A percentile compares a stretch with the other conserved stretches of the same genome.
These are phyloP conservation scores for Drosophila monieri DNA, from an alignment of 2,888 invertebrate species.

Conservation along the genomic window DNA sequence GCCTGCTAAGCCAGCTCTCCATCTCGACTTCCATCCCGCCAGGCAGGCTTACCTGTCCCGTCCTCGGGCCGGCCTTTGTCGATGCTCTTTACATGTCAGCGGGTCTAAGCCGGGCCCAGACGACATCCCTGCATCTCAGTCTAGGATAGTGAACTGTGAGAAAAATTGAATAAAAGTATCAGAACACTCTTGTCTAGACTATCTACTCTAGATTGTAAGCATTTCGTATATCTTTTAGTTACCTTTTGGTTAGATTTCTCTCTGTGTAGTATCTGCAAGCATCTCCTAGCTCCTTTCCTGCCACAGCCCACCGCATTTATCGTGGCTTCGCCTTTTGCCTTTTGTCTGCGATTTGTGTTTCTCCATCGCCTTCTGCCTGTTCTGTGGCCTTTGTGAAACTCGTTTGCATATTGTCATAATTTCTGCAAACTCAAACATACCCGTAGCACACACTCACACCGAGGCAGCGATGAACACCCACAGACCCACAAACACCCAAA, in stretches of 20 bases:
- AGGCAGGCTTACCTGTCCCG: constrained; percentile 52
- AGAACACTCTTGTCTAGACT: too few relatives aligned
- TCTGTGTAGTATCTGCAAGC: constrained; percentile 24
- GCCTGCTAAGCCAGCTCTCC: constrained; percentile 55
- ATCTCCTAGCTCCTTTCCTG: constrained; percentile 48
- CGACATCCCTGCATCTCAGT: constrained; percentile 43
- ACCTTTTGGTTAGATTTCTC: constrained; percentile 9
- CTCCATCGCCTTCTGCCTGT: constrained; percentile 57
- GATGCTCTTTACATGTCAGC: constrained; percentile 71
- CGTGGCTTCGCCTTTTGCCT: constrained; percentile 34
- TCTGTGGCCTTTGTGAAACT: constrained; percentile 70
- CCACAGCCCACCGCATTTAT: constrained; percentile 29
- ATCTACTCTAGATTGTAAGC: too few relatives aligned
- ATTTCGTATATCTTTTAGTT: too few relatives aligned
- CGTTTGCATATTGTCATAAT: constrained; percentile 80
- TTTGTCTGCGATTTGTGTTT: constrained; percentile 42
- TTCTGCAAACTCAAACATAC: constrained; percentile 58
- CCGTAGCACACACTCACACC: constrained; percentile 16
- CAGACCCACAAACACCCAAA: constrained; percentile 15
- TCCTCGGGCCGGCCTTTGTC: constrained; percentile 45
- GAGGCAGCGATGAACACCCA: constrained; percentile 16
- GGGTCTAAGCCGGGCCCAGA: constrained; percentile 60
- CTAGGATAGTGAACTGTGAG: neutral
- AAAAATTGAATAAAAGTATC: neutral
- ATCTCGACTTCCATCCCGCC: constrained; percentile 19